Base-by-base conservation (phyloP, 2,888 invertebrate genomes). In the Plagodis pulveraria region DNA sequence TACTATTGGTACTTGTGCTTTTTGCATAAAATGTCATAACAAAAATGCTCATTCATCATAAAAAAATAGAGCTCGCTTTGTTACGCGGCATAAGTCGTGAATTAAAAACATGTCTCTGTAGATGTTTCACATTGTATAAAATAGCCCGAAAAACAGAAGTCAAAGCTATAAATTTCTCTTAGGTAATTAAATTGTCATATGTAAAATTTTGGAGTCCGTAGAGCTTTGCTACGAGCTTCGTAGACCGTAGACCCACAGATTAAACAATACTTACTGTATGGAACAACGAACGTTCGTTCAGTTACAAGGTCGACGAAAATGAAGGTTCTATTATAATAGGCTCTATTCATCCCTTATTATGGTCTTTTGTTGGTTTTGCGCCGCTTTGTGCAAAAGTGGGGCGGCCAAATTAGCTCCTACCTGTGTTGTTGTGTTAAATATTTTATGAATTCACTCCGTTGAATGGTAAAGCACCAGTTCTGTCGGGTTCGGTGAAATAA, bases 381-480 rank as follows among this genome's bases (percentile, higher is more conserved):
- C 67, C 10, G 75, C 82, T 83, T 89, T 90, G 84, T 89, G 77
- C 64, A 66, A 83, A 89, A 85, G 71, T 87, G 77, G 83, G 81
- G 72, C 84, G 76, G 64, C 69, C 74, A 78, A 80, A 85, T 86
- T 81, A 81, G 77, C 74, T 70, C 65, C 55, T 65, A 61, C 49
- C 62, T 57, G 52, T 48, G 53, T 58, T 56, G 61, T 63, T 49
- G 68, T 63, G 63, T 69, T 66, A 62, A 74, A 69, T 73, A 62
- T 71, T 71, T 70, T 67, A 67, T 71, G 61, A 58, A 59, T 62
- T 66, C 64, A 60, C 52, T 58, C 50, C 43, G 48, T 35, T 40
- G 56, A 55, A 61, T 57, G 22, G 48, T 42, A 45, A 38, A 32
- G 36, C 46, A 53, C 42, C 34, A 42, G 7, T 36, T 32, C 33